A percentile compares a stretch with the other conserved stretches of the same genome.
phyloP scores from a whole-genome alignment of 2,888 invertebrate species.

The Epirrita christyi region DNA sequence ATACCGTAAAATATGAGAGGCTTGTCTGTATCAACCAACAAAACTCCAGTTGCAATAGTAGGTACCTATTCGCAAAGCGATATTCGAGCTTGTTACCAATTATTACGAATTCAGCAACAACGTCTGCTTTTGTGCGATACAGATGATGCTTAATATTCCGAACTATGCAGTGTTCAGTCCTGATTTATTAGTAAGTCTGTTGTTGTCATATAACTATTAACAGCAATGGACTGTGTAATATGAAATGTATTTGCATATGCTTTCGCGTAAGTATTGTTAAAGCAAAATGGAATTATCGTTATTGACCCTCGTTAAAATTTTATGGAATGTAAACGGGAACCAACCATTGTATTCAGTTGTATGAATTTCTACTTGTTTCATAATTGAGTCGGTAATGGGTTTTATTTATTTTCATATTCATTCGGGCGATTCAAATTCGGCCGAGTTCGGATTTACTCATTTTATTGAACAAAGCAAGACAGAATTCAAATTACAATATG shows the following conservation, averaged over 20 bases:
- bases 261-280: conserved; percentile 11
- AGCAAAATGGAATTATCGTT: conserved; percentile 19
- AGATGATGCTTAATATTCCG: conserved; percentile 29
- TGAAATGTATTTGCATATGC: conserved; percentile 13
- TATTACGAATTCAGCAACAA: conserved; percentile 32
- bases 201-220: conserved; percentile 29
- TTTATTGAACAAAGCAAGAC: background rate
- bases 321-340: conserved; percentile 12
- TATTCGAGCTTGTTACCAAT: conserved; percentile 34
- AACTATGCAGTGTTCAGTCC: conserved; percentile 21
- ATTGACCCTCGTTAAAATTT: conserved; percentile 18
- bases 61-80: background rate
- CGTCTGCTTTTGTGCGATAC: conserved; percentile 30
- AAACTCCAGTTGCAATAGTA: conserved; percentile 4
- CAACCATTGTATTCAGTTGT: conserved; percentile 3
- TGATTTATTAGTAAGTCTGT: conserved; percentile 36
- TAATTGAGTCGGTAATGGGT: conserved; percentile 7
- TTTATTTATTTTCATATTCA: conserved; percentile 6
- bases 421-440: no score
- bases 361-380: conserved; percentile 2
- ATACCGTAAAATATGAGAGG: no score
- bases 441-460: no score
- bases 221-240: conserved; percentile 16
- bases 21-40: background rate
- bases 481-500: no score